phyloP scores from a whole-genome alignment of 1,140 invertebrate genomes.

The Sitobion miscanthi region DNA sequence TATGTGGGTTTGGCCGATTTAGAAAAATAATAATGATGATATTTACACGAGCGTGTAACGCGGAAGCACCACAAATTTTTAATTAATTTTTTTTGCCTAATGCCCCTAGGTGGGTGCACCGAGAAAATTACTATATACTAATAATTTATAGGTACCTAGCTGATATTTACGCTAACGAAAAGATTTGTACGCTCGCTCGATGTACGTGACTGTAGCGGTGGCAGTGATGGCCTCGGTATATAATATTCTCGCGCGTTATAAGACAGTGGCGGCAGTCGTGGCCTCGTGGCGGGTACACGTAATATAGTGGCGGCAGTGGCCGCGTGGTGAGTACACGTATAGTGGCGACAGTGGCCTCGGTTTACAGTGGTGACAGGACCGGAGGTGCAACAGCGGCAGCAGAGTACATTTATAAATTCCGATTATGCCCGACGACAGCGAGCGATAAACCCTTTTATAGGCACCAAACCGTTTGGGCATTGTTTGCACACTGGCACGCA shows the following conservation, averaged over 20 bases:
- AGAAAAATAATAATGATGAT: background rate
- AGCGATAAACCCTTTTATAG: constrained; percentile 56
- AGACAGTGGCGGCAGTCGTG: too few species aligned
- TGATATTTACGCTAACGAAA: too few species aligned
- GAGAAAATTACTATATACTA: background rate
- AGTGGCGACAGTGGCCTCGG: background rate
- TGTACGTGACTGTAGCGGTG: background rate
- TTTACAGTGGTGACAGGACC: background rate
- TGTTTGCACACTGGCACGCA: constrained; percentile 54
- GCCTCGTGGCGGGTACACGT: background rate
- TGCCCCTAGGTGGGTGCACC: background rate
- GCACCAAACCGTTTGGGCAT: constrained; percentile 51
- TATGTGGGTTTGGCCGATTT: background rate
- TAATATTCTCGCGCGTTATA: too few species aligned
- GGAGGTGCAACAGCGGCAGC: background rate
- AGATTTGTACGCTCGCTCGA: too few species aligned
- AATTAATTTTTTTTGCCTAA: background rate
- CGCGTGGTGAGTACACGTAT: too few species aligned
- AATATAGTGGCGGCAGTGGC: background rate
- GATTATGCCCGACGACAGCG: constrained; percentile 48
- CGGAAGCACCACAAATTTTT: background rate
- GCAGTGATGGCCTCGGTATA: background rate
- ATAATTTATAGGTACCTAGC: too few species aligned
- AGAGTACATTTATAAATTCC: constrained; percentile 25
- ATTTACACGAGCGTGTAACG: background rate